Evolutionary conservation across 2,113 vertebrate genomes (phyloP), one percentile per base, ranked within the genome.

Genomic region (Cairina moschata): DNA sequence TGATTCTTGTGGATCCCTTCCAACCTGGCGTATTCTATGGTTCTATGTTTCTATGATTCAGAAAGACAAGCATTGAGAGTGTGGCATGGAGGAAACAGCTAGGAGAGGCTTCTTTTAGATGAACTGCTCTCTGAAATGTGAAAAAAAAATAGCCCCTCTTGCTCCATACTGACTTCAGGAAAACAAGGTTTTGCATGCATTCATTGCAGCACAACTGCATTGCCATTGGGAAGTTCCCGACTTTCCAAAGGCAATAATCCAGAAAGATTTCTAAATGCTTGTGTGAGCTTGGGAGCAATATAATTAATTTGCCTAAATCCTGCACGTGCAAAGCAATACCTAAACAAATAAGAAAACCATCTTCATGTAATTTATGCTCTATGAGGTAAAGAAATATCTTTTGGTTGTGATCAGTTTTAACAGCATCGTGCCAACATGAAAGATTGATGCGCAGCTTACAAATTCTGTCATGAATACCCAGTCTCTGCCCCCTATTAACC

Each of bases 31-130:
- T 50, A 50, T 50, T 50, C 48, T 50, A 23, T 50, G 22, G 22
- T 50, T 50, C 50, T 52, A 13, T 52, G 50, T 14, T 25, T 52
- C 50, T 52, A 13, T 52, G 46, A 48, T 48, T 48, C 26, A 66
- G 22, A 86, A 22, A 62, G 54, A 59, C 8, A 56, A 67, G 13
- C 0, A 0, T 13, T 21, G 25, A 29, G 26, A 56, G 4, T 18
- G 48, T 34, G 28, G 2, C 18, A 36, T 8, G 11, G 17, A 15
- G 7, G 25, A 23, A 75, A 92, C 84, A 25, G 58, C 32, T 78
- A 85, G 46, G 52, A 55, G 20, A 68, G 11, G 5, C 17, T 81
- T 71, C n/a, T 67, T 69, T 74, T 13, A 69, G 12, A 65, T 29
- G n/a, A 83, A 8, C 3, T 89, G 5, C 17, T 68, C 14, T 11